Evolutionary conservation across 2,888 invertebrate species (phyloP).

Genomic region (Drosophila silvestris): DNA sequence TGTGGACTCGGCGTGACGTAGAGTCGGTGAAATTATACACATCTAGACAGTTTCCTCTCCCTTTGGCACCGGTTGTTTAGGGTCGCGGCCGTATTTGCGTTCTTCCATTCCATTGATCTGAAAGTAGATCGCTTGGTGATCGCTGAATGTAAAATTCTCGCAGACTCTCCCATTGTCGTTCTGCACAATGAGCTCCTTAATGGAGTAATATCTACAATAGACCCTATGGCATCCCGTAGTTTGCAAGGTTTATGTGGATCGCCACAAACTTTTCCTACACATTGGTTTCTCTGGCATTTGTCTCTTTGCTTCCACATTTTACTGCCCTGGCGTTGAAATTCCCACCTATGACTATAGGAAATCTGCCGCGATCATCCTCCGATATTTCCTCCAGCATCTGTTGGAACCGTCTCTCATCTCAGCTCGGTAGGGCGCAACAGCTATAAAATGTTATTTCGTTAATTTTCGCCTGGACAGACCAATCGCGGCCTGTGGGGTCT

Average conservation of each 20-base stretch:
- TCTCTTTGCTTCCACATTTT: neutral
- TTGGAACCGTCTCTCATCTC: neutral
- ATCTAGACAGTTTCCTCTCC: neutral
- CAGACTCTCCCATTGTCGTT: neutral
- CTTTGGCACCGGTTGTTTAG: neutral
- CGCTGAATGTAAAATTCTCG: neutral
- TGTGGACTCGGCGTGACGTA: neutral
- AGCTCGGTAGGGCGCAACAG: conserved; percentile 9
- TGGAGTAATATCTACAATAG: neutral
- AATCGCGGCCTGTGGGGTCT: neutral
- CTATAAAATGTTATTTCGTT: conserved; percentile 10
- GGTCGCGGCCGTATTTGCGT: neutral
- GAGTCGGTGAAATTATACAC: neutral
- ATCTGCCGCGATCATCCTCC: neutral
- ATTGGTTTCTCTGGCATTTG: neutral
- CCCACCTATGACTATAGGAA: neutral
- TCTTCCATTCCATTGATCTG: neutral
- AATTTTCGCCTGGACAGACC: conserved; percentile 17
- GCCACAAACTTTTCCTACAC: neutral
- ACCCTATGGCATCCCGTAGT: neutral
- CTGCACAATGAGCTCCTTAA: neutral
- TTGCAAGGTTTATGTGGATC: neutral
- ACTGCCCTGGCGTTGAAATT: neutral
- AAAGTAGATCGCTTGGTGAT: neutral
- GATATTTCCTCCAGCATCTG: neutral